A percentile compares a stretch with the other conserved stretches of the same genome.
phyloP scores from a whole-genome alignment of 2,797 vertebrate genomes.

The Bufotes viridis region DNA sequence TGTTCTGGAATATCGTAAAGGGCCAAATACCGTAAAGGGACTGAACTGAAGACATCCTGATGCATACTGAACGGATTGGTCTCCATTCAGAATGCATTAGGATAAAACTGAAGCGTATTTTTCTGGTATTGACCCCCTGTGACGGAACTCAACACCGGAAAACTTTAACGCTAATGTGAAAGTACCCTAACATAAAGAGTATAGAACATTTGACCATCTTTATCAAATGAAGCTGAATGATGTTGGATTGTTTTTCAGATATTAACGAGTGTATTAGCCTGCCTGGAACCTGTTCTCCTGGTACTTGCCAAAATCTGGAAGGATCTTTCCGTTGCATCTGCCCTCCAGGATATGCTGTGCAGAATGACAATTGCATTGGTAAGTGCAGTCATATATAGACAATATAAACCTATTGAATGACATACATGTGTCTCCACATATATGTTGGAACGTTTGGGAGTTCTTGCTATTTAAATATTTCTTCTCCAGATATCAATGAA shows the following conservation, averaged over 20 bases:
- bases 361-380: conserved; percentile 93
- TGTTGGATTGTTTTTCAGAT: conserved; percentile 71
- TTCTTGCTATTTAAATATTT: not conserved
- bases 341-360: conserved; percentile 87
- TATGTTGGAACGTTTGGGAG: not conserved
- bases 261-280: conserved; percentile 89
- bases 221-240: too few species aligned
- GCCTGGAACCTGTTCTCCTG: conserved; percentile 87
- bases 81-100: too few species aligned
- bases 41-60: too few species aligned
- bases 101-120: too few species aligned
- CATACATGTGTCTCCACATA: not conserved
- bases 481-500: conserved; percentile 86
- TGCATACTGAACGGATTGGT: too few species aligned
- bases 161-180: too few species aligned
- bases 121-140: too few species aligned
- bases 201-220: not conserved
- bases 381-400: conserved; percentile 49
- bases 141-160: too few species aligned
- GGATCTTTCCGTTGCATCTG: conserved; percentile 95
- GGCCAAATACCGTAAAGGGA: too few species aligned
- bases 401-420: not conserved
- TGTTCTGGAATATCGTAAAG: too few species aligned
- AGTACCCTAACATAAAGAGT: too few species aligned
- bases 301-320: conserved; percentile 92